Conservation (phyloP, 1,140 invertebrate species). For the Metopolophium dirhodum region DNA sequence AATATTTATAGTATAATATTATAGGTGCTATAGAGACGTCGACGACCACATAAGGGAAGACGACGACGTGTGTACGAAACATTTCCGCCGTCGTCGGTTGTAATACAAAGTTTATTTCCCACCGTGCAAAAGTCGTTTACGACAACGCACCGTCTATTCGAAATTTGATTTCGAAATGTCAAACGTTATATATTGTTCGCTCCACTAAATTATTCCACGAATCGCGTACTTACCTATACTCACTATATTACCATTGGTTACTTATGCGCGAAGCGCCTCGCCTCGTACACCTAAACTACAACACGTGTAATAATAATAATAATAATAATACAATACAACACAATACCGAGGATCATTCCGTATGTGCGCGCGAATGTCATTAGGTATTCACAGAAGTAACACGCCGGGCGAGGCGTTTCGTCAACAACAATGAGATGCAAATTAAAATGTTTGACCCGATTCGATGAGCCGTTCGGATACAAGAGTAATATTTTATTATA, state of each 20-base stretch:
- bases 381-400: neutral
- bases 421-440: neutral
- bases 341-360: neutral
- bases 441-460: neutral
- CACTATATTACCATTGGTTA: neutral
- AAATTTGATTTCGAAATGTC: conserved; percentile 11
- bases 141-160: neutral
- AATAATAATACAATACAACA: neutral
- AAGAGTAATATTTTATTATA: neutral
- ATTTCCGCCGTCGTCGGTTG: neutral
- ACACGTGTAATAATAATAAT: neutral
- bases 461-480: neutral
- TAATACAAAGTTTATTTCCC: neutral
- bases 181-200: neutral
- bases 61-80: neutral
- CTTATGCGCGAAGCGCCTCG: neutral
- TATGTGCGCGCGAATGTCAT: neutral
- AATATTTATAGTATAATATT: neutral
- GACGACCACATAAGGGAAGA: no score
- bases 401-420: neutral
- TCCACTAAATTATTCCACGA: neutral
- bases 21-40: no score
- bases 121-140: neutral
- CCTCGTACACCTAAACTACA: neutral
- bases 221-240: neutral